These are phyloP conservation scores for Ypsolopha sequella DNA, from an alignment of 2,888 invertebrate species.

Conservation along the genomic window DNA sequence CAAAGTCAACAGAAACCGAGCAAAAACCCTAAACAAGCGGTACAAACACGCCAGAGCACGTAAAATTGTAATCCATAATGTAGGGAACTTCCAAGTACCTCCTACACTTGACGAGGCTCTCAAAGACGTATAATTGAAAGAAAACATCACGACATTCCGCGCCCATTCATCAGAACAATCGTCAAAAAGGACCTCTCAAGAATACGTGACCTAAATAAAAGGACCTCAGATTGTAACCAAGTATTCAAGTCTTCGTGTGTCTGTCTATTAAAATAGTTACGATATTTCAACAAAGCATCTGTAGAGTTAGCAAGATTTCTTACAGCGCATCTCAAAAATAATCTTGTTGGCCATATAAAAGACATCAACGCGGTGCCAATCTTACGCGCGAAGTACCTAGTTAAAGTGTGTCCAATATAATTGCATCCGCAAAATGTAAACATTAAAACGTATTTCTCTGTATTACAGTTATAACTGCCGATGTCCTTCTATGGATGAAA, in stretches of 20 bases:
- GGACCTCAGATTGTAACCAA: conserved; percentile 12
- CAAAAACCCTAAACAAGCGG: not conserved
- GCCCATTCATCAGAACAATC: conserved; percentile 26
- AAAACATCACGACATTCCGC: conserved; percentile 47
- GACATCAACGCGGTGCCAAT: too few species aligned
- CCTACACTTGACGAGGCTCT: conserved; percentile 12
- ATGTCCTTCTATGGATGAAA: too few species aligned
- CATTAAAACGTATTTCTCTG: too few species aligned
- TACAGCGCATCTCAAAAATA: too few species aligned
- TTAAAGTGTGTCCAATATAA: too few species aligned
- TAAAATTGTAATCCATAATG: conserved; percentile 1
- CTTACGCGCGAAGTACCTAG: too few species aligned
- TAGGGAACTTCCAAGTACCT: not conserved
- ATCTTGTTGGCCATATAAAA: too few species aligned
- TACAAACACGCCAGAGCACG: conserved; percentile 1
- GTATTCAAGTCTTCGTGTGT: conserved; percentile 7
- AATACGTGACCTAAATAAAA: conserved; percentile 58
- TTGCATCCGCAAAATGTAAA: too few species aligned
- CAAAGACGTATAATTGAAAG: conserved; percentile 41
- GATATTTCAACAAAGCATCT: too few species aligned
- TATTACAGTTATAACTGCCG: too few species aligned
- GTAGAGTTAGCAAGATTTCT: too few species aligned
- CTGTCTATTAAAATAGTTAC: conserved; percentile 34
- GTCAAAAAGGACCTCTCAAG: conserved; percentile 50
- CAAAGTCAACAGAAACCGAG: not conserved